Conservation (phyloP, 2,797 vertebrate species). For the Atherinosoma microstoma region DNA sequence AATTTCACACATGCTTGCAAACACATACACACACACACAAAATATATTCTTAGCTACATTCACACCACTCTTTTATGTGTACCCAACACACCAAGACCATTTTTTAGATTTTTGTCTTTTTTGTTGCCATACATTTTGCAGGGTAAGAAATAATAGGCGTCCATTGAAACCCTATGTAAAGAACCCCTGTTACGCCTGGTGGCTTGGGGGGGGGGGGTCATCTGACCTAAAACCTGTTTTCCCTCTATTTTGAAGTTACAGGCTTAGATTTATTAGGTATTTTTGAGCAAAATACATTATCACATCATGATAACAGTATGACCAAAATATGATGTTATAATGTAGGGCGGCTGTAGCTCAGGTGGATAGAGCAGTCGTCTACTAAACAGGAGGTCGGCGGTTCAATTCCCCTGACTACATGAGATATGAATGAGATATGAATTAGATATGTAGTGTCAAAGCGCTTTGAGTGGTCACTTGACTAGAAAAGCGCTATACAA, state of each 20-base stretch:
- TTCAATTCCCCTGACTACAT: no score
- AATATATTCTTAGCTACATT: not conserved
- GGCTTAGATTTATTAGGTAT: not conserved
- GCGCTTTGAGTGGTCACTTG: no score
- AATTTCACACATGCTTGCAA: not conserved
- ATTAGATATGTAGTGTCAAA: no score
- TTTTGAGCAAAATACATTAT: not conserved
- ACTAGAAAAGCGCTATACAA: no score
- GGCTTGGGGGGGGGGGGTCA: not conserved
- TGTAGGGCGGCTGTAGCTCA: no score
- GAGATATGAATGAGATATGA: no score
- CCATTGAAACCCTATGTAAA: not conserved
- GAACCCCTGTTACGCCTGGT: not conserved
- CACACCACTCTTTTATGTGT: not conserved
- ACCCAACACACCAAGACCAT: not conserved
- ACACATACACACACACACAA: not conserved
- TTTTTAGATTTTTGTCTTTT: not conserved
- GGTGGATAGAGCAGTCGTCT: no score
- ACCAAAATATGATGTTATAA: not conserved
- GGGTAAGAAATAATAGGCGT: not conserved
- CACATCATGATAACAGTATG: not conserved
- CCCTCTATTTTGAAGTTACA: not conserved
- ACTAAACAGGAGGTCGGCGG: no score
- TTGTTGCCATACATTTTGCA: not conserved
- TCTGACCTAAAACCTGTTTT: not conserved